Conservation (phyloP, 2,797 vertebrate genomes). For the Danio albolineatus region DNA sequence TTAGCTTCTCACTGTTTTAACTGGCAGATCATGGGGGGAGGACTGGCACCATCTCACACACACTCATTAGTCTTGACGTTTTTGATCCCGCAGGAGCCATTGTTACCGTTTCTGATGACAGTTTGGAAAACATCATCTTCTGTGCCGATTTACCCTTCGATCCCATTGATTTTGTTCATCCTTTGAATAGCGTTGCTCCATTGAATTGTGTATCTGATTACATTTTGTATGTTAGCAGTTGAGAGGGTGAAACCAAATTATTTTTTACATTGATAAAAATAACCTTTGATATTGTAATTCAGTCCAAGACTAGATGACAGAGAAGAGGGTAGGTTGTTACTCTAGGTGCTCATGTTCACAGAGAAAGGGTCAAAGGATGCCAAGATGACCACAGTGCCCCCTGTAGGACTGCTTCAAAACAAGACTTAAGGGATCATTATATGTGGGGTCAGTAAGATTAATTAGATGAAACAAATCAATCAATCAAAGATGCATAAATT, state of each 20-base stretch:
- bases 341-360: constrained; percentile 34
- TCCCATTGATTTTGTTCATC: constrained; percentile 41
- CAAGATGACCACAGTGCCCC: constrained; percentile 71
- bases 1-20: neutral
- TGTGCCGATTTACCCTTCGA: constrained; percentile 42
- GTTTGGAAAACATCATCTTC: constrained; percentile 40
- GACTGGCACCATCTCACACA: neutral
- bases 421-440: constrained; percentile 28
- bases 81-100: constrained; percentile 25
- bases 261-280: constrained; percentile 44
- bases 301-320: constrained; percentile 17
- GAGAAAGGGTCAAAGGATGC: constrained; percentile 7
- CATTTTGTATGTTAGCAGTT: neutral
- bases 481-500: too few species aligned
- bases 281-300: constrained; percentile 28
- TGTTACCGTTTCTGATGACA: constrained; percentile 25
- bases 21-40: neutral
- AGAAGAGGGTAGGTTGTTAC: constrained; percentile 4
- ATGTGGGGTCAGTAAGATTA: neutral
- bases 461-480: neutral
- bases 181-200: constrained; percentile 4
- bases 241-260: constrained; percentile 21
- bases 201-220: constrained; percentile 26
- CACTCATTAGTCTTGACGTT: constrained; percentile 20
- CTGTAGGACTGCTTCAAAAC: constrained; percentile 60